Conservation (phyloP, 2,113 vertebrate genomes). For the Plectropomus leopardus region DNA sequence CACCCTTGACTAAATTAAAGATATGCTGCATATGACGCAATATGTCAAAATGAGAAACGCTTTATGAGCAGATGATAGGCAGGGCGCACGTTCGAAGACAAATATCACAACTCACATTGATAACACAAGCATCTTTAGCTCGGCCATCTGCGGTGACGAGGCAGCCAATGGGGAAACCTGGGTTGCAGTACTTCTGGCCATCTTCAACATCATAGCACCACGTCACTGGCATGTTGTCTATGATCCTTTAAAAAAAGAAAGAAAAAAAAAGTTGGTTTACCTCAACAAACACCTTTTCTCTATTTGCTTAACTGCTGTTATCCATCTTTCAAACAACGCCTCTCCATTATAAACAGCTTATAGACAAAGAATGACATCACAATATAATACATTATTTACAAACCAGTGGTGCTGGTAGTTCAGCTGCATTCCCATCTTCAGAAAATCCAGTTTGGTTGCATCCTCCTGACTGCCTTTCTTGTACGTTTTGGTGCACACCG, state of each 20-base stretch:
- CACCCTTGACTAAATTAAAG: background rate
- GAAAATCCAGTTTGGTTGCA: constrained; percentile 79
- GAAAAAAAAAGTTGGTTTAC: constrained; percentile 21
- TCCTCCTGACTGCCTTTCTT: constrained; percentile 59
- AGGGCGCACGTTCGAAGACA: background rate
- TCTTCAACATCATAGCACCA: constrained; percentile 99
- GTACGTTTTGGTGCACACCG: constrained; percentile 80
- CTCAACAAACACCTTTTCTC: background rate
- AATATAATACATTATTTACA: background rate
- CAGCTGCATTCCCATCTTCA: constrained; percentile 87
- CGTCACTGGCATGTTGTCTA: constrained; percentile 99
- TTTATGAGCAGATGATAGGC: background rate
- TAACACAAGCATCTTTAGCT: constrained; percentile 96
- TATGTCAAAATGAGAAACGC: background rate
- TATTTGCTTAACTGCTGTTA: background rate
- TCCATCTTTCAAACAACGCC: background rate
- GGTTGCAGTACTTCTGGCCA: constrained; percentile 95
- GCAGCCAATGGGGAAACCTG: constrained; percentile 98
- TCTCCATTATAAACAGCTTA: background rate
- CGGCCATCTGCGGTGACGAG: constrained; percentile 90
- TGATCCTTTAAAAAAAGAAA: constrained; percentile 87
- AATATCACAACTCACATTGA: constrained; percentile 88
- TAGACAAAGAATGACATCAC: background rate
- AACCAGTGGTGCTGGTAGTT: constrained; percentile 90
- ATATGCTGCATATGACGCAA: background rate